Evolutionary conservation across 2,113 vertebrate species (phyloP).

Genomic region (Aspiorhynchus laticeps): DNA sequence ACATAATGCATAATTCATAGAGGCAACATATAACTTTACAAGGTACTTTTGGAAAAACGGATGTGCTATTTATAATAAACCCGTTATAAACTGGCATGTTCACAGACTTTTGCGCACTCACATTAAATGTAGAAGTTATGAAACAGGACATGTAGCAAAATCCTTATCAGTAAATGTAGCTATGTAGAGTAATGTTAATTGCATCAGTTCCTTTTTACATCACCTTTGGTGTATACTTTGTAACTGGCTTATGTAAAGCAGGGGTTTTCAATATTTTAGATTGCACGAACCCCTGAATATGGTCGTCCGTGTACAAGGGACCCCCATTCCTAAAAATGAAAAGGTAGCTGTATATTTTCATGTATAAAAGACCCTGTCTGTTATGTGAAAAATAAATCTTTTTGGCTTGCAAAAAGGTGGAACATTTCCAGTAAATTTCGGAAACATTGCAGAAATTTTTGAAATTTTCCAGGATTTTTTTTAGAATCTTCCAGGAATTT

Average conservation of each 20-base stretch:
- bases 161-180: background rate
- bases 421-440: too few relatives aligned
- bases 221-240: background rate
- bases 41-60: background rate
- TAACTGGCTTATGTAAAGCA: background rate
- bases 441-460: too few relatives aligned
- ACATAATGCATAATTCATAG: slow-evolving; percentile 44
- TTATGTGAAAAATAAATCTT: background rate
- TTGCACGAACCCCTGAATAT: background rate
- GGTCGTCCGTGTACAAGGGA: background rate
- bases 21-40: slow-evolving; percentile 26
- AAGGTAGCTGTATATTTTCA: background rate
- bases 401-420: too few relatives aligned
- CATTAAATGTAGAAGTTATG: slow-evolving; percentile 7
- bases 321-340: background rate
- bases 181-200: background rate
- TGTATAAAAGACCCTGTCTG: background rate
- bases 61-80: background rate
- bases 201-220: slow-evolving; percentile 17
- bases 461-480: too few relatives aligned
- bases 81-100: background rate
- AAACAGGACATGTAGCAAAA: background rate
- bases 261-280: background rate
- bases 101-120: background rate
- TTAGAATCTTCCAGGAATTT: too few relatives aligned